Evolutionary conservation across 2,113 vertebrate species (phyloP).

Genomic region (Thinocorus orbignyianus): DNA sequence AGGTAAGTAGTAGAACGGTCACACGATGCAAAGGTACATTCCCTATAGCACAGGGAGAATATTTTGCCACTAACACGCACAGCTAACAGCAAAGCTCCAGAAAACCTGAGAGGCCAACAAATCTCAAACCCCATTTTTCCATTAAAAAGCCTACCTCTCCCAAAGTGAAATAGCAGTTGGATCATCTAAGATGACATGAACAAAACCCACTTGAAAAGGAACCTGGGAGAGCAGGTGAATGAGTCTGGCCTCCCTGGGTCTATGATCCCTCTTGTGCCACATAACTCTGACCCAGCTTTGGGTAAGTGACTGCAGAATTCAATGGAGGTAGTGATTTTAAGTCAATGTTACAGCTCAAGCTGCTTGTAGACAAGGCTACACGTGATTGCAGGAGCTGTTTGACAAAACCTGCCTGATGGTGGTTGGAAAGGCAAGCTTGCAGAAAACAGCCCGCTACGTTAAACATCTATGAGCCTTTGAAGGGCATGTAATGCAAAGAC

Average conservation of each 20-base stretch:
- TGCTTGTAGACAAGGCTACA: not conserved
- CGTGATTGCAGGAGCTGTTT: not conserved
- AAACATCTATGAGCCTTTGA: not conserved
- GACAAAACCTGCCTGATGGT: not conserved
- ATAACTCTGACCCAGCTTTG: not conserved
- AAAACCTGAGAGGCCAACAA: not conserved
- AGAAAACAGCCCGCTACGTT: not conserved
- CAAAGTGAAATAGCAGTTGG: not conserved
- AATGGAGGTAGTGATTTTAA: not conserved
- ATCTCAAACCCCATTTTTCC: not conserved
- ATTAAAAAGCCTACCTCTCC: not conserved
- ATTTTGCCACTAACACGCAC: not conserved
- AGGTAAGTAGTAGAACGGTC: not conserved
- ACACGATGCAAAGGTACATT: not conserved
- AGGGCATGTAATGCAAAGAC: not conserved
- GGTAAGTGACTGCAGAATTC: not conserved
- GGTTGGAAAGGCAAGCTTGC: not conserved
- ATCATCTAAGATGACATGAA: not conserved
- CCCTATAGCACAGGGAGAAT: not conserved
- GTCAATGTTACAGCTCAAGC: slow-evolving; percentile 13
- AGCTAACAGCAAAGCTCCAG: not conserved
- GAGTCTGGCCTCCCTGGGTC: not conserved
- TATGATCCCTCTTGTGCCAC: not conserved
- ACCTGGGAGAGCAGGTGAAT: not conserved
- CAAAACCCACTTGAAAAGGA: not conserved